Evolutionary conservation across 2,797 vertebrate species (phyloP).

Genomic region (Pristis pectinata): DNA sequence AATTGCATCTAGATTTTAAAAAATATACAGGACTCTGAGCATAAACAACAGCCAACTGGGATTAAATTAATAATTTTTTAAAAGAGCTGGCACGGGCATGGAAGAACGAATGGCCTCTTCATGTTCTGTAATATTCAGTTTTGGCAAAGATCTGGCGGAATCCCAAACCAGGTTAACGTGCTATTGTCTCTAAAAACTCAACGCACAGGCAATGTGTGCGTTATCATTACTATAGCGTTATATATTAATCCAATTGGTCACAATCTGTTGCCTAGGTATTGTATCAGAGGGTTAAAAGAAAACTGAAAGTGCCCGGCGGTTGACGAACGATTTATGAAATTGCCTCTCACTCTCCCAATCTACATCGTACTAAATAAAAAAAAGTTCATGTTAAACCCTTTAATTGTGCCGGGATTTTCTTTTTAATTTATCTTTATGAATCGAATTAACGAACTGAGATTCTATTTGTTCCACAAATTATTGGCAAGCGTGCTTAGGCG

Average conservation of each 20-base stretch:
- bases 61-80: neutral
- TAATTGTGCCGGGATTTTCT: neutral
- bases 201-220: too few species aligned
- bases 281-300: neutral
- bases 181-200: neutral
- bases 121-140: neutral
- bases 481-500: neutral
- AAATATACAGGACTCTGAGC: neutral
- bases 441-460: neutral
- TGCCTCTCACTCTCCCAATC: neutral
- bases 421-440: too few species aligned
- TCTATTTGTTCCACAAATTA: neutral
- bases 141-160: neutral
- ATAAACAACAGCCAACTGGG: neutral
- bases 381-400: neutral
- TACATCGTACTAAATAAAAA: neutral
- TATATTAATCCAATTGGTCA: neutral
- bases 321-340: neutral
- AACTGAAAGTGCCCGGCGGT: neutral
- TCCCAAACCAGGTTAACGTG: neutral
- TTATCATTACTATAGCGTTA: too few species aligned
- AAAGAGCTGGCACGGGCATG: neutral
- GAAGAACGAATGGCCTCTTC: neutral
- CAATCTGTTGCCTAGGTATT: neutral
- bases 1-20: neutral